Evolutionary conservation across 2,797 vertebrate species (phyloP), one percentile per base, ranked within the genome.

Genomic region (Manis crassicaudata): DNA sequence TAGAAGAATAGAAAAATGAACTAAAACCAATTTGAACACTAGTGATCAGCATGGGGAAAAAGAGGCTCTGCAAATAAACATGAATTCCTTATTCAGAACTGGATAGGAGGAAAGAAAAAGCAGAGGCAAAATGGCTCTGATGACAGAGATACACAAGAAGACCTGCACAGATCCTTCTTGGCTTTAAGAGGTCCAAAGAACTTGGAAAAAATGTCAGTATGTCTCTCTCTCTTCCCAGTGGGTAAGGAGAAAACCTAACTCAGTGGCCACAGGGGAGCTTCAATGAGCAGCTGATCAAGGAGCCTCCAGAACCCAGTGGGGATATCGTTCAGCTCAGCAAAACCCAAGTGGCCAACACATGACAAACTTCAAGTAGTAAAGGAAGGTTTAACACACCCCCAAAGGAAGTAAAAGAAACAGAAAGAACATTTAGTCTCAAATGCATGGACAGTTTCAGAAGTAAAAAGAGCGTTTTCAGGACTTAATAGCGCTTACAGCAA

Each of bases 381-480:
- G 16, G 40, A 70, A 93, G 23, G 46, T 77, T 95, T 54, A 58
- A 86, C 58, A 46, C 35, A n/a, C 20, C 52, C 60, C 60, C 23
- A 27, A n/a, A n/a, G 56, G 37, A 20, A 77, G 37, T 29, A 92
- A 73, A 84, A 87, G 12, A 35, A 85, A 50, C 8, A 81, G 37
- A 88, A 77, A 32, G 14, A 68, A 63, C 40, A 73, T 68, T 88
- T 72, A 56, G 32, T 62, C 7, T 81, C 56, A 46, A n/a, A 52
- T 77, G 23, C n/a, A 62, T 4, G 11, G 25, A 85, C 37, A 29
- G 60, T 65, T 83, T 97, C 67, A 86, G 60, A 86, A 88, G n/a
- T 32, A 91, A 94, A 96, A 40, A 68, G 68, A 93, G 70, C 14
- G 25, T 40, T 87, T 92, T 75, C 20, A 68, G 54, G 83, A 96